A percentile compares a stretch with the other conserved stretches of the same genome.
phyloP scores from a whole-genome alignment of 2,888 invertebrate genomes.

The Subacronicta megacephala region DNA sequence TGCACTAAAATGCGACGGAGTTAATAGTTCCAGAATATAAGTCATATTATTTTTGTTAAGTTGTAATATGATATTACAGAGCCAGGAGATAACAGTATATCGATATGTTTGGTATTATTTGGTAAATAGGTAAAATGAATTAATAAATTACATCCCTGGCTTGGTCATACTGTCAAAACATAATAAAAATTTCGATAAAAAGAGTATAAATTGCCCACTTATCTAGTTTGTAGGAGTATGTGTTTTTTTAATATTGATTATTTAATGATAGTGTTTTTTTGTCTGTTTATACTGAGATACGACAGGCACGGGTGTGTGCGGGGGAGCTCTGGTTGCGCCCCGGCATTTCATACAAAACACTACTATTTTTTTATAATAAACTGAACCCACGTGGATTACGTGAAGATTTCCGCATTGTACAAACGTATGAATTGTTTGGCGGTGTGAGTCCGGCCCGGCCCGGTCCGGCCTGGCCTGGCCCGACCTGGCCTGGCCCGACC shows the following conservation, averaged over 20 bases:
- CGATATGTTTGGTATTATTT: slow-evolving; percentile 46
- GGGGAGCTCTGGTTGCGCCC: slow-evolving; percentile 29
- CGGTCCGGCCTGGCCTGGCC: no score
- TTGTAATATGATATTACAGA: slow-evolving; percentile 57
- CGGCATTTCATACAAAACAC: slow-evolving; percentile 18
- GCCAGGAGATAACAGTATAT: slow-evolving; percentile 46
- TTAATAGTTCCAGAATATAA: slow-evolving; percentile 60
- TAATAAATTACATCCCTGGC: slow-evolving; percentile 51
- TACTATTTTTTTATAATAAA: not conserved
- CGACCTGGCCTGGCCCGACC: no score
- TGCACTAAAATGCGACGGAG: slow-evolving; percentile 50
- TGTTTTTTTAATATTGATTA: slow-evolving; percentile 81
- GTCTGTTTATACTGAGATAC: slow-evolving; percentile 77
- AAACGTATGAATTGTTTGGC: no score
- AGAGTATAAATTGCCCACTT: slow-evolving; percentile 67
- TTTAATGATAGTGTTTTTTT: slow-evolving; percentile 78
- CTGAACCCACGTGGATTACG: not conserved
- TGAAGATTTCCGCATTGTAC: not conserved
- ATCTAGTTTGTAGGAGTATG: slow-evolving; percentile 85
- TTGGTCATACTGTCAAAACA: slow-evolving; percentile 39
- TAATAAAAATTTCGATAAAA: slow-evolving; percentile 57
- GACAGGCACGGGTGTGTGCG: slow-evolving; percentile 71
- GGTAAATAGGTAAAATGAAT: slow-evolving; percentile 23
- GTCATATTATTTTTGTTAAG: slow-evolving; percentile 65
- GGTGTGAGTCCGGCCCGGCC: no score